phyloP scores from a whole-genome alignment of 2,113 vertebrate species.

The Daboia siamensis region DNA sequence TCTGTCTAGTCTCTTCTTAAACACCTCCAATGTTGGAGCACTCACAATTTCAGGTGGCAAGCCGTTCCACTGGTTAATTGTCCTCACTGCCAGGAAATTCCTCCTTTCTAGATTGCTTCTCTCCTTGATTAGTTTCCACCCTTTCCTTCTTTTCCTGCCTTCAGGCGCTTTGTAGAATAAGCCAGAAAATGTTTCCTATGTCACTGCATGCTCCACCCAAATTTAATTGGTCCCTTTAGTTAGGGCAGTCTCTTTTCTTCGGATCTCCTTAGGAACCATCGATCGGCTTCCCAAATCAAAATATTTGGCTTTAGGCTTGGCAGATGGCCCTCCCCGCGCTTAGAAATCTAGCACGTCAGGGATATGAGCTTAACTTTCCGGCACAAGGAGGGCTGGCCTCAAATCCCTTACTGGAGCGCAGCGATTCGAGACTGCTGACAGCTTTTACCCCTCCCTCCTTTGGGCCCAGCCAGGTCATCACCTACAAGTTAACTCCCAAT shows the following conservation, averaged over 20 bases:
- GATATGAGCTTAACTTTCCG: not conserved
- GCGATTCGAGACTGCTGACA: not conserved
- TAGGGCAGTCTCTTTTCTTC: not conserved
- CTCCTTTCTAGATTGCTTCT: no score
- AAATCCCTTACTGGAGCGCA: not conserved
- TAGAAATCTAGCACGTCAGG: not conserved
- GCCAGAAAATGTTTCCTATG: not conserved
- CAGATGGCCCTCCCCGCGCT: not conserved
- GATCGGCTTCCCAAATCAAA: not conserved
- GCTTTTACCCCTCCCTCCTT: not conserved
- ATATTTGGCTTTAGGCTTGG: not conserved
- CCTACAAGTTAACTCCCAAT: fast-evolving
- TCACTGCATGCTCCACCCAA: not conserved
- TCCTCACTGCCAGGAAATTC: no score
- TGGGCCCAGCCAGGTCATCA: not conserved
- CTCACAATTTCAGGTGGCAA: no score
- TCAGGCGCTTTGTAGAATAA: not conserved
- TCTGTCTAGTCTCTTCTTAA: no score
- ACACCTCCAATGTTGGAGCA: no score
- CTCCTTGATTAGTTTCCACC: no score
- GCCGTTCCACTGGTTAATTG: no score
- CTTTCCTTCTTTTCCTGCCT: no score
- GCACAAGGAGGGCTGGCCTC: no score
- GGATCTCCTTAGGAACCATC: not conserved
- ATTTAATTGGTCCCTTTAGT: not conserved